Base-by-base conservation (phyloP, 2,888 invertebrate genomes). In the Orthosia cruda region DNA sequence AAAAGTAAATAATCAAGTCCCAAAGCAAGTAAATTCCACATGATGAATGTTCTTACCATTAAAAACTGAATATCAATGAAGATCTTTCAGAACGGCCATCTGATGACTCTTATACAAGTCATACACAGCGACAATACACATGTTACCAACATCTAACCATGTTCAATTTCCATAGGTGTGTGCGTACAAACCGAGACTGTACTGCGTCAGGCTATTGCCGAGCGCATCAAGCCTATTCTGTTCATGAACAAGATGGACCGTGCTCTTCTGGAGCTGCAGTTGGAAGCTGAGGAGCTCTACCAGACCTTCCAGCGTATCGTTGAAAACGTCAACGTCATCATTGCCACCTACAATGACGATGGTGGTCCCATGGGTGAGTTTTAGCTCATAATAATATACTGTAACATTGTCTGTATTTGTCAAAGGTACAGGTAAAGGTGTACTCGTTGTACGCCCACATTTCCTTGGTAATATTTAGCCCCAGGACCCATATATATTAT, bases 221-320 rank as follows among this genome's bases (percentile, higher is more conserved):
- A 99, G 97, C 98, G 99, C 93, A 99, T 99, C 92, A 99, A 99
- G 98, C 99, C 99, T 74, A 99, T 99, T 89, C 97, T 99, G 91
- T 99, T 99, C 98, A 99, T 99, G 99, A 99, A 99, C 98, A 99
- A 99, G 97, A 99, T 99, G 99, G 99, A 99, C 97, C 98, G 99
- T 89, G 99, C 99, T 88, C 97, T 99, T 78, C 97, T 99, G 55
- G 99, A 99, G 96, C 97, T 99, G 93, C 99, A 99, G 94, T 97
- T 99, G 90, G 99, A 99, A 81, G 98, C 98, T 85, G 99, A 99
- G 96, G 99, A 99, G 94, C 97, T 99, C 73, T 99, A 99, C 97
- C 99, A 99, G 97, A 99, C 99, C 91, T 99, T 99, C 98, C 99
- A 99, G 97, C 98, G 99, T 97, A 99, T 99, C 93, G 99, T 99